These are phyloP conservation scores for Ecliptopera silaceata DNA, from an alignment of 2,888 invertebrate genomes.

Conservation along the genomic window DNA sequence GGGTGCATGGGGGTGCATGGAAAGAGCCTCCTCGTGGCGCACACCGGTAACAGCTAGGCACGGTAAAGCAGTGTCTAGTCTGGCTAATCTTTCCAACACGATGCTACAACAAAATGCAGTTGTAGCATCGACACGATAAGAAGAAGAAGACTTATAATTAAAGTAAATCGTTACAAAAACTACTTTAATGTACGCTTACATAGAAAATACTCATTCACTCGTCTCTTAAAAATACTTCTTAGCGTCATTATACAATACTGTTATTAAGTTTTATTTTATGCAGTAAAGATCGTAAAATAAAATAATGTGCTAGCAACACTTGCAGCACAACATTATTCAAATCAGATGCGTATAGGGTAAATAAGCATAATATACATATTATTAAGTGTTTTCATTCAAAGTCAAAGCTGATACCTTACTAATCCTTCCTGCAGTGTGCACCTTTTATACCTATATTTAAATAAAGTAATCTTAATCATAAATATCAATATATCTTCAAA, in stretches of 20 bases:
- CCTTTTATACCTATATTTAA: slow-evolving; percentile 36
- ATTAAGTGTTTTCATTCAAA: slow-evolving; percentile 42
- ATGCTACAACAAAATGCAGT: no score
- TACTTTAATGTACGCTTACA: no score
- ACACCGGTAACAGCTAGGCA: no score
- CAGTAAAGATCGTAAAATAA: background rate
- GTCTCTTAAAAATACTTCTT: background rate
- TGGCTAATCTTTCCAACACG: no score
- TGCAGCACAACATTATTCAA: background rate
- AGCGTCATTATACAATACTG: background rate
- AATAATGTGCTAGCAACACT: background rate
- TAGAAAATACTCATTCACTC: no score
- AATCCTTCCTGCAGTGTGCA: slow-evolving; percentile 46
- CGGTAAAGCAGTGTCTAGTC: no score
- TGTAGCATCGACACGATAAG: no score
- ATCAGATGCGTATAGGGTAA: background rate
- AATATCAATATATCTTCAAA: background rate
- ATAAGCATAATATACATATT: background rate
- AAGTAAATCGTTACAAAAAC: background rate
- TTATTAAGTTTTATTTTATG: background rate
- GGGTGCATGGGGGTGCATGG: no score
- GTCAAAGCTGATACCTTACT: slow-evolving; percentile 57
- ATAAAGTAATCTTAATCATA: no score
- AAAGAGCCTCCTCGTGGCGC: no score
- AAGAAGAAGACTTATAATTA: background rate